Evolutionary conservation across 2,113 vertebrate species (phyloP).

Genomic region (Pimephales promelas): DNA sequence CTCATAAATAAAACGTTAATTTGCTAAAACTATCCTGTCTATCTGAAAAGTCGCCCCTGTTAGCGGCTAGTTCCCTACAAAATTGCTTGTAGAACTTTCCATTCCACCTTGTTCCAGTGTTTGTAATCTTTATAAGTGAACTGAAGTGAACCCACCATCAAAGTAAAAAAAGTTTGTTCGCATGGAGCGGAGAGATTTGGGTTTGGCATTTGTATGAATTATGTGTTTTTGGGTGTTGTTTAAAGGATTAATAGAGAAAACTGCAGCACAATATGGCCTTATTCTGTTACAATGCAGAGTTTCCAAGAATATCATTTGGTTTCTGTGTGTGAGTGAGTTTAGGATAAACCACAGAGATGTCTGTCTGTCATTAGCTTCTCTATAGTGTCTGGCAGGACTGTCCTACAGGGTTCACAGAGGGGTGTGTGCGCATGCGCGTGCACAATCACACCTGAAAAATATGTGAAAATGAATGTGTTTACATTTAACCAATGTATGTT

Average conservation of each 20-base stretch:
- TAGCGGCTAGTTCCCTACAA: not conserved
- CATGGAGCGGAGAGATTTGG: not conserved
- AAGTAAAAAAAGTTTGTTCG: not conserved
- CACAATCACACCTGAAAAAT: not conserved
- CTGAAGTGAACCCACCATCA: constrained; percentile 5
- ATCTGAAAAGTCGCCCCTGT: not conserved
- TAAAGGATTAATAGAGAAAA: constrained; percentile 19
- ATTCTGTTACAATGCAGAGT: constrained; percentile 25
- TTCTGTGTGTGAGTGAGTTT: not conserved
- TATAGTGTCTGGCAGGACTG: not conserved
- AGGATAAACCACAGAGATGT: constrained; percentile 27
- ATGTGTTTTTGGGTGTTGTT: constrained; percentile 22
- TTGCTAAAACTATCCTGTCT: not conserved
- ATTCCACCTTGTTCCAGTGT: not conserved
- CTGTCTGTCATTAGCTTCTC: constrained; percentile 44
- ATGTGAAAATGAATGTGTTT: not conserved
- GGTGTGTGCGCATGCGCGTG: not conserved
- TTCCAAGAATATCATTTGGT: constrained; percentile 46
- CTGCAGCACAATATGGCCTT: not conserved
- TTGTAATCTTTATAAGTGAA: not conserved
- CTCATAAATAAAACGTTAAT: not conserved
- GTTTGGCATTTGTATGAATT: constrained; percentile 9
- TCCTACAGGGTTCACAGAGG: not conserved
- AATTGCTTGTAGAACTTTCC: not conserved
- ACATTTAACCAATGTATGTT: not conserved